Evolutionary conservation across 2,888 invertebrate genomes (phyloP).

Genomic region (Coecobrya sp.): DNA sequence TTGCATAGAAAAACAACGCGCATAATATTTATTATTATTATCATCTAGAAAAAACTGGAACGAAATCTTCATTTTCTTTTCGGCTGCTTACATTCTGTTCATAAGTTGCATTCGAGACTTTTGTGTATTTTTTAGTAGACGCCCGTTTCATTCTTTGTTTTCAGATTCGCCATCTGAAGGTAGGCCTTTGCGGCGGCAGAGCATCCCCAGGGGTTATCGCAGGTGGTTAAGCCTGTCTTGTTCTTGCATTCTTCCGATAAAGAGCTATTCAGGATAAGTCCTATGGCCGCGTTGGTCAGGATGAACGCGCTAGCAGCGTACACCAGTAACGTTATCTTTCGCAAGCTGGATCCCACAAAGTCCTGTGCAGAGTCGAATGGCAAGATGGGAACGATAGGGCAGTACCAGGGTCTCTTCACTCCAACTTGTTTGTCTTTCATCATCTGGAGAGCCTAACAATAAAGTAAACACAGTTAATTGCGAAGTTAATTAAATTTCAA

Average conservation of each 20-base stretch:
- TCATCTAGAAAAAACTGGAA: too few relatives aligned
- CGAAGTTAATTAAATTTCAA: not conserved
- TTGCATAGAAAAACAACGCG: too few relatives aligned
- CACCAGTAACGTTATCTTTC: not conserved
- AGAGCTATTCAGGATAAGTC: not conserved
- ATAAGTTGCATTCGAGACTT: too few relatives aligned
- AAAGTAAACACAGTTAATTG: not conserved
- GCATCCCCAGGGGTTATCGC: not conserved
- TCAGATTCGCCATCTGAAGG: not conserved
- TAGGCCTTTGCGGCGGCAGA: not conserved
- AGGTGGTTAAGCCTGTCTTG: not conserved
- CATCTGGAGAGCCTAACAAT: not conserved
- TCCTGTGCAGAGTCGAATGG: not conserved
- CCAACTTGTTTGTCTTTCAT: not conserved
- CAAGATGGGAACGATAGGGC: slow-evolving; percentile 35
- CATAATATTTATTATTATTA: too few relatives aligned
- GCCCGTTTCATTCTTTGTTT: not conserved
- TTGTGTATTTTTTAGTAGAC: too few relatives aligned
- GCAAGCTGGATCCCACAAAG: not conserved
- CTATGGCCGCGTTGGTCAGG: not conserved
- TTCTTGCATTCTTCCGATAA: not conserved
- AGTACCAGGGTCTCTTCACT: not conserved
- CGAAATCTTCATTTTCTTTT: too few relatives aligned
- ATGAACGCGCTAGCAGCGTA: not conserved
- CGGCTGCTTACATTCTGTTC: too few relatives aligned